Conservation (phyloP, 2,888 invertebrate species). For the Scrobipalpa costella region DNA sequence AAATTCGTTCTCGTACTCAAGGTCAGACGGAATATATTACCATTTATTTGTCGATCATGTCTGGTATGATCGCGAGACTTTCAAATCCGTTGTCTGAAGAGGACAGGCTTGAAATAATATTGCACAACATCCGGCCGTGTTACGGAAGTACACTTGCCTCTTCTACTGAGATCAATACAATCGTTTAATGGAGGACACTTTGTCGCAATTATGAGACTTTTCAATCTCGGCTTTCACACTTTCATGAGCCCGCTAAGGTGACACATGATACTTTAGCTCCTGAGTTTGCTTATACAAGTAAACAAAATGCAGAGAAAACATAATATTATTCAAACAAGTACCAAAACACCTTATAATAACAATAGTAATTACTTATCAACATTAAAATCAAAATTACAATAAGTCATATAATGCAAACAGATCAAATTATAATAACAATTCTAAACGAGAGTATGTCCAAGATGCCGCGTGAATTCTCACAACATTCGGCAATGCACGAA, state of each 20-base stretch:
- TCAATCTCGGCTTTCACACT: constrained; percentile 28
- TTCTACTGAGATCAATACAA: constrained; percentile 16
- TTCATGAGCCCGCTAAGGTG: constrained; percentile 29
- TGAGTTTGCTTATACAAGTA: constrained; percentile 30
- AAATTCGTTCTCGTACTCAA: constrained; percentile 24
- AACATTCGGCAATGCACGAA: no score
- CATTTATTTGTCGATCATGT: constrained; percentile 30
- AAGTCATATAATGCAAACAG: no score
- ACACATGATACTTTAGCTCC: constrained; percentile 29
- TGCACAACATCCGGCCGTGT: constrained; percentile 32
- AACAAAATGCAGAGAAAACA: no score
- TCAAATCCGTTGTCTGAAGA: constrained; percentile 26
- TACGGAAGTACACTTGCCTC: constrained; percentile 32
- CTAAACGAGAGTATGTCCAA: no score
- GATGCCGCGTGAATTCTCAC: no score
- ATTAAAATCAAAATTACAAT: no score
- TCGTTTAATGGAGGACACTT: constrained; percentile 22
- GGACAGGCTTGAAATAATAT: constrained; percentile 31
- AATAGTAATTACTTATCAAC: no score
- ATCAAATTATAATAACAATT: no score
- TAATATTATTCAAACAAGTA: no score
- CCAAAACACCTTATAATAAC: no score
- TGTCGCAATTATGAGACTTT: constrained; percentile 32
- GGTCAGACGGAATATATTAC: constrained; percentile 24
- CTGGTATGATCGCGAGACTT: constrained; percentile 32